These are phyloP conservation scores for Sitta carolinensis DNA, from an alignment of 2,797 vertebrate species.

Conservation along the genomic window DNA sequence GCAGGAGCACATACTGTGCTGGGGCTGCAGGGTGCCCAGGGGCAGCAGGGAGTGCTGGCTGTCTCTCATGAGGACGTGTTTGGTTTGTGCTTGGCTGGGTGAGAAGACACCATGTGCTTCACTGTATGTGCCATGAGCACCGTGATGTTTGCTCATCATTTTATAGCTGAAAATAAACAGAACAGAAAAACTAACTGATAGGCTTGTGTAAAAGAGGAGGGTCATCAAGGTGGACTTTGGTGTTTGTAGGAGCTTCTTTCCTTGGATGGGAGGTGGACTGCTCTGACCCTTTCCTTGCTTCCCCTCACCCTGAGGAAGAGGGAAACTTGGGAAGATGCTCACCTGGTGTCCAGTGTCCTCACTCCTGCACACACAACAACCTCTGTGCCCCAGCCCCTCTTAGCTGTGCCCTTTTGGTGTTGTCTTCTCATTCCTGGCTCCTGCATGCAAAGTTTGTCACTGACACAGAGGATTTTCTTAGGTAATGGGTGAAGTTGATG, in stretches of 20 bases:
- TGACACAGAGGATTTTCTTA: background rate
- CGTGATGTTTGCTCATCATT: background rate
- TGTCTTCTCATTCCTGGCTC: accelerated
- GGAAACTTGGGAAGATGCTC: background rate
- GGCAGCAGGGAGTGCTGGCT: background rate
- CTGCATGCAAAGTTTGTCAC: background rate
- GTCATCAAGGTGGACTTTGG: background rate
- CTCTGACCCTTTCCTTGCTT: background rate
- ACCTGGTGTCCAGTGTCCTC: background rate
- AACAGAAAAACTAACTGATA: background rate
- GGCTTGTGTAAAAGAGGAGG: background rate
- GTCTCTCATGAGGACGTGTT: background rate
- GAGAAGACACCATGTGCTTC: background rate
- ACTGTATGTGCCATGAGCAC: accelerated
- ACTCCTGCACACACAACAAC: background rate
- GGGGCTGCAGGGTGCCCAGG: background rate
- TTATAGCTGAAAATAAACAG: background rate
- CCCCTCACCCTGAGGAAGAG: accelerated
- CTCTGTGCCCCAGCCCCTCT: background rate
- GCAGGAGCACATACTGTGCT: background rate
- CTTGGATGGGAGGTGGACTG: background rate
- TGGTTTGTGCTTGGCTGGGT: background rate
- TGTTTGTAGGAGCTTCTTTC: background rate
- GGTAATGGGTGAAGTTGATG: background rate
- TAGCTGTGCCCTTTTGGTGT: background rate